Evolutionary conservation across 2,113 vertebrate genomes (phyloP), one percentile per base, ranked within the genome.

Genomic region (Alethe diademata): DNA sequence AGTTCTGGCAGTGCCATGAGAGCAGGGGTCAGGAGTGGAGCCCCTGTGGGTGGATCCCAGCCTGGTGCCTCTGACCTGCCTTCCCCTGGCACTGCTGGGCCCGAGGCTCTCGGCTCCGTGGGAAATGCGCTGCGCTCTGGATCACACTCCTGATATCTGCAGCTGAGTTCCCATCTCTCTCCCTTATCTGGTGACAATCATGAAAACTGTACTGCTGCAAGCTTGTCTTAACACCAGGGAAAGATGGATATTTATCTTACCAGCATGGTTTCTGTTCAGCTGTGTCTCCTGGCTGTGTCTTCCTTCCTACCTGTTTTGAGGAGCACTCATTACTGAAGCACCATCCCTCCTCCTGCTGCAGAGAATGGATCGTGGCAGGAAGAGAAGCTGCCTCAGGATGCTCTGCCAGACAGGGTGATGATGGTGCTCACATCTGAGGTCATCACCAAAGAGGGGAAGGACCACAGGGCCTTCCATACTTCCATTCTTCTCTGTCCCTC

Each of bases 61-160:
- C 73, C 80, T 42, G 19, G 51, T 76, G 35, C 24, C 57, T 70
- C 86, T 90, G 92, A 28, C 64, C 79, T 92, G 74, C 57, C 58
- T 69, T 70, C 57, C 45, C 64, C 42, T 45, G 67, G 61, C 70
- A 31, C n/a, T 64, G 65, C 83, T 51, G 45, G 25, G 5, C 38
- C 53, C 0, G 0, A 65, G 62, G 61, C 70, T 75, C 66, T 43
- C 0, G 0, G 58, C 65, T 72, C 53, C 1, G 5, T 24, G 35
- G 64, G 56, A 82, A 70, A 4, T 1, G 60, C 38, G 1, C 36
- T 51, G 42, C 9, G 1, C 33, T 35, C 51, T n/a, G 33, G 19
- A 28, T 95, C 64, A 28, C 6, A 8, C 29, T 79, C 22, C 36
- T 35, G 20, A 38, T 54, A 25, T 3, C 62, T 48, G 70, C 84